Base-by-base conservation (phyloP, 1,140 invertebrate genomes). In the Dufourea novaeangliae region DNA sequence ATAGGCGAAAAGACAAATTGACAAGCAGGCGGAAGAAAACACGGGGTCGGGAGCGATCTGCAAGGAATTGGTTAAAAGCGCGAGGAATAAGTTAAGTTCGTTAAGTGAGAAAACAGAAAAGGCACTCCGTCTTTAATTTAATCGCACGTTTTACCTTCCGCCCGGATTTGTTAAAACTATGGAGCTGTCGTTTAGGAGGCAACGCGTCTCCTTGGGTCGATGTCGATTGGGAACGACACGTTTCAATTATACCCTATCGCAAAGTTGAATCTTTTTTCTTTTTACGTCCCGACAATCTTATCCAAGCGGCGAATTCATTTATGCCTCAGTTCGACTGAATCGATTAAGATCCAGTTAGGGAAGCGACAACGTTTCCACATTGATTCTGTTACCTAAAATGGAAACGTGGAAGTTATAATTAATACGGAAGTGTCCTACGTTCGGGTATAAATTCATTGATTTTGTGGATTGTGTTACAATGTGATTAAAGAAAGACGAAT, bases 71-170 rank as follows among this genome's bases (percentile, higher is more conserved):
- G 41, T 66, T 32, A n/a, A 32, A 11, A 46, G n/a, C 12, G 29
- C 7, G 8, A 46, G 46, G 27, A 22, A 37, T 29, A 11, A 59
- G 68, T 1, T n/a, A 59, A 39, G 29, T 39, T 32, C 17, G n/a
- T 17, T 11, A 59, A n/a, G n/a, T 11, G 39, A 25, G 46, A 37
- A 25, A 50, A 37, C 41, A 27, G 27, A 12, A 11, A 6, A 22
- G 22, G 34, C 6, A 14, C 25, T 11, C n/a, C 22, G n/a, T 10
- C 22, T 27, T 67, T 67, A 75, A 75, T 75, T 37, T 34, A 75
- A 68, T 64, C 46, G 34, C 20, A 32, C 32, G 22, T 10, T 29
- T 29, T 8, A 10, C 25, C 8, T 41, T n/a, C 39, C 32, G 22
- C 29, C 20, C 6, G 17, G 39, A 59, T 59, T 32, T 37, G 27